phyloP scores from a whole-genome alignment of 2,888 invertebrate genomes.

The Poecilus cupreus region DNA sequence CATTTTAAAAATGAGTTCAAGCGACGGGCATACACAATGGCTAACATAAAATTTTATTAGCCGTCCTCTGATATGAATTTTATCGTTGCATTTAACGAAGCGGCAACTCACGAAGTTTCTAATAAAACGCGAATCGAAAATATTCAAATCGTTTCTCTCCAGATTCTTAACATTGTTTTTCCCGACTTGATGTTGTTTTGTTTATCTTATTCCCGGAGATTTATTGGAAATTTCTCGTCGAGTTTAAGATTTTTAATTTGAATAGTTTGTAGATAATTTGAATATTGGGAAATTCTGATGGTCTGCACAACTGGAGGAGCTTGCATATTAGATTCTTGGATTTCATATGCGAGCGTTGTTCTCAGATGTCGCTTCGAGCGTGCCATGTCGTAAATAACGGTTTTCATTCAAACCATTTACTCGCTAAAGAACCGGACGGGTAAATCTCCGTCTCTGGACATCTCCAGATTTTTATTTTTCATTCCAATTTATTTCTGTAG shows the following conservation, averaged over 20 bases:
- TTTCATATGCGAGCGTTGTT: not conserved
- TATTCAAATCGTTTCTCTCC: conserved; percentile 7
- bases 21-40: conserved; percentile 53
- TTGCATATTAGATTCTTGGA: not conserved
- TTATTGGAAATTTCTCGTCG: conserved; percentile 9
- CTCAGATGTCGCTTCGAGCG: not conserved
- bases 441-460: conserved; percentile 15
- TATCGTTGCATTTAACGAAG: conserved; percentile 54
- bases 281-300: not conserved
- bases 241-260: conserved; percentile 14
- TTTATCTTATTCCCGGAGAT: conserved; percentile 10
- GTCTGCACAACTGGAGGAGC: not conserved
- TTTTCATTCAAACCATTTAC: conserved; percentile 46
- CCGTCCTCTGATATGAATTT: conserved; percentile 55
- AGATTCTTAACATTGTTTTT: conserved; percentile 33
- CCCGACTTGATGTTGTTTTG: not conserved
- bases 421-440: conserved; percentile 17
- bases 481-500: not conserved
- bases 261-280: not conserved
- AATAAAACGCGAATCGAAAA: conserved; percentile 41
- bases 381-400: conserved; percentile 36
- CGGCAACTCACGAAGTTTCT: conserved; percentile 46
- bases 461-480: not conserved
- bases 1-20: conserved; percentile 53
- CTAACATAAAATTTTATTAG: conserved; percentile 56